phyloP scores from a whole-genome alignment of 1,140 invertebrate genomes.

The Ganaspis sp. region DNA sequence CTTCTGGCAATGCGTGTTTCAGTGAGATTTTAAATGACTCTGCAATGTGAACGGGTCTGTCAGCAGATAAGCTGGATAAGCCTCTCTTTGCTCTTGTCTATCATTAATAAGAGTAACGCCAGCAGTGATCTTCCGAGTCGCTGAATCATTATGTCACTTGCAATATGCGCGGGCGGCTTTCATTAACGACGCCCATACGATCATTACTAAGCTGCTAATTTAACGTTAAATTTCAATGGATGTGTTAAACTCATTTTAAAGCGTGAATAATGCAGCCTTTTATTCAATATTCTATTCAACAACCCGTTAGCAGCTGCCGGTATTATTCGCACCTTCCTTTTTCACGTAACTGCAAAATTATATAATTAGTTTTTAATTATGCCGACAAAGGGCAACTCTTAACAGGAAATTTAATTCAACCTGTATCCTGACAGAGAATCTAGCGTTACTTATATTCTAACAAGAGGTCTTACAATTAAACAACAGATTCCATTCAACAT shows the following conservation, averaged over 20 bases:
- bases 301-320: not conserved
- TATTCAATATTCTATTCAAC: constrained; percentile 29
- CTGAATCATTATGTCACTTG: constrained; percentile 32
- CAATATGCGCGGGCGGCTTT: constrained; percentile 7
- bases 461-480: too few species aligned
- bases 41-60: not conserved
- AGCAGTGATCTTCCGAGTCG: constrained; percentile 2
- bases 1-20: constrained; percentile 38
- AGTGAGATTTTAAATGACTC: constrained; percentile 32
- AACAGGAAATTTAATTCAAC: not conserved
- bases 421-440: not conserved
- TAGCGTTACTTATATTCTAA: too few species aligned
- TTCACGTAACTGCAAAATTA: not conserved
- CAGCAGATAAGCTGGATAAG: constrained; percentile 7
- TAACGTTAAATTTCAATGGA: constrained; percentile 30
- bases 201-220: constrained; percentile 21
- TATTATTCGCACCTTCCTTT: not conserved
- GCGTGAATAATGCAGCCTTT: constrained; percentile 34
- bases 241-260: constrained; percentile 25
- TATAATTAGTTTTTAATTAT: not conserved
- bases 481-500: too few species aligned
- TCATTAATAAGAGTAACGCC: constrained; percentile 41
- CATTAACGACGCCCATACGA: not conserved
- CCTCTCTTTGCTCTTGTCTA: constrained; percentile 31
- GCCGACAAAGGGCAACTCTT: not conserved